A percentile compares a stretch with the other conserved stretches of the same genome.
These are phyloP conservation scores for Hipparchia semele DNA, from an alignment of 2,888 invertebrate species.

Conservation along the genomic window DNA sequence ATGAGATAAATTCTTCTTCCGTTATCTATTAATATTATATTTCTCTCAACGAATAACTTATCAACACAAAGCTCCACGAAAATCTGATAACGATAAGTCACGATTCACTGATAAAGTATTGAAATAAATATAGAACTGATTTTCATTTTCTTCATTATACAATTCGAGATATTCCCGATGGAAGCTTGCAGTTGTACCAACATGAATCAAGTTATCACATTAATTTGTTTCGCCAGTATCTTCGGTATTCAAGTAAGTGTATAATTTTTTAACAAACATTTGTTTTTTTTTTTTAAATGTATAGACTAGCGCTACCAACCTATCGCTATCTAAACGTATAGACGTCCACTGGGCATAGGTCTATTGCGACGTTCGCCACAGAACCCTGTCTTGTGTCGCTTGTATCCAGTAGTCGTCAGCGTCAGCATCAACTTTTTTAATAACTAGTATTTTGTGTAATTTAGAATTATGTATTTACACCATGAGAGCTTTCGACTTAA, in stretches of 20 bases:
- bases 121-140: constrained; percentile 29
- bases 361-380: too few species aligned
- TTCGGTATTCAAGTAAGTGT: constrained; percentile 11
- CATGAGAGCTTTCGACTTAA: too few species aligned
- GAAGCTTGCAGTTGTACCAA: not conserved
- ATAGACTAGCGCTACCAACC: too few species aligned
- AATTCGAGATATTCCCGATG: not conserved
- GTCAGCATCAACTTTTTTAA: too few species aligned
- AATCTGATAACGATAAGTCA: constrained; percentile 36
- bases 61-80: not conserved
- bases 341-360: too few species aligned
- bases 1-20: not conserved
- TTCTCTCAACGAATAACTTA: not conserved
- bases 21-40: not conserved
- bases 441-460: too few species aligned
- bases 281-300: too few species aligned
- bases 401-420: too few species aligned
- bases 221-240: not conserved
- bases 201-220: constrained; percentile 3
- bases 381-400: too few species aligned
- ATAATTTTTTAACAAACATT: too few species aligned
- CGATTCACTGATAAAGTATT: constrained; percentile 34
- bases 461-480: too few species aligned
- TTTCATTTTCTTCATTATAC: not conserved
- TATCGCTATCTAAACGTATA: too few species aligned